Evolutionary conservation across 2,113 vertebrate genomes (phyloP).

Genomic region (Grus americana): DNA sequence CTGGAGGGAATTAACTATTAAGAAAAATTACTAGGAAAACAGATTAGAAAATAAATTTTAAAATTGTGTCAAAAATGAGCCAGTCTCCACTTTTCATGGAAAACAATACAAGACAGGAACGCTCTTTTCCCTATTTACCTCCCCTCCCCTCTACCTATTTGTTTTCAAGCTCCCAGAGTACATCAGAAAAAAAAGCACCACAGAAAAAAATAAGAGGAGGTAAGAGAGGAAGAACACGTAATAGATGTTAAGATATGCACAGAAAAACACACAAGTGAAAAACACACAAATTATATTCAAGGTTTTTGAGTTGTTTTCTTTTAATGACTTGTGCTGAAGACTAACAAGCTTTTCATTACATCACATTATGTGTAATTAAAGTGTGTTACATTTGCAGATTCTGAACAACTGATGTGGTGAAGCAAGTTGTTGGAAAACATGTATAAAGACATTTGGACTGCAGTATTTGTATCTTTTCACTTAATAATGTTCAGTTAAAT

Average conservation of each 20-base stretch:
- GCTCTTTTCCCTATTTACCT: not conserved
- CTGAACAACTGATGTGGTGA: conserved; percentile 8
- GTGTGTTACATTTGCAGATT: not conserved
- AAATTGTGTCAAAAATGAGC: not conserved
- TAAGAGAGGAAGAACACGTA: not conserved
- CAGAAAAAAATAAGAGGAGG: not conserved
- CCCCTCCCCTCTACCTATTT: not conserved
- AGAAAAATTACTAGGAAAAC: not conserved
- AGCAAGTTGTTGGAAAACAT: conserved; percentile 26
- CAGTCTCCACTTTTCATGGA: not conserved
- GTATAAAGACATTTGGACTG: not conserved
- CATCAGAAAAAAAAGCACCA: not conserved
- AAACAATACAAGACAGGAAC: not conserved
- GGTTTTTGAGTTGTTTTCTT: not conserved
- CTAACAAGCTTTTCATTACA: conserved; percentile 31
- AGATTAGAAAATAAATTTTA: not conserved
- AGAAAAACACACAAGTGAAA: conserved; percentile 7
- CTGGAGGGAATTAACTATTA: not conserved
- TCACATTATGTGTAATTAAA: conserved; percentile 1
- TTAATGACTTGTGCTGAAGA: conserved; percentile 18
- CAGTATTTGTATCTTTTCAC: conserved; percentile 3
- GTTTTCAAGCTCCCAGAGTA: not conserved
- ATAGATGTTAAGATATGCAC: conserved; percentile 6
- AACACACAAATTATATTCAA: not conserved
- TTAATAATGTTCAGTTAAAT: not conserved